Base-by-base conservation (phyloP, 2,888 invertebrate species). In the Nudaria mundana region DNA sequence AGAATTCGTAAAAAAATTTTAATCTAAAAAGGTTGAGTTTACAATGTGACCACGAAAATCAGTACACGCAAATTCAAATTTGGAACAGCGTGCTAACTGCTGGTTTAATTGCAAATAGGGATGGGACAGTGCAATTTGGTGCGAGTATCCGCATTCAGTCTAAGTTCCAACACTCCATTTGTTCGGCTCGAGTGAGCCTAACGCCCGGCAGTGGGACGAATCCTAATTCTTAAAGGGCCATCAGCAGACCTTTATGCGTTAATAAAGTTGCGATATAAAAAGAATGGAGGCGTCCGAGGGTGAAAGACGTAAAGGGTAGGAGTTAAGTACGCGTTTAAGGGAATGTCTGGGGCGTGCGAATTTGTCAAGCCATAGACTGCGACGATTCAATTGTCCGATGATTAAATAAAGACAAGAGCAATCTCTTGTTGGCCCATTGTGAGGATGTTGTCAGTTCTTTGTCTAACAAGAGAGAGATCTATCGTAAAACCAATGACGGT, bases 211-310 rank as follows among this genome's bases (percentile, higher is more conserved):
- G 65, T 76, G 81, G 83, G 84, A 77, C 85, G 84, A 80, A 80
- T 86, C 84, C 85, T 86, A 86, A 87, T 86, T 86, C 87, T 85
- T 86, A 81, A 85, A 81, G 84, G 86, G 80, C 86, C 85, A 88
- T 88, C 87, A 81, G 70, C 68, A 84, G 85, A 84, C 87, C 87
- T 88, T 88, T 88, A 88, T 87, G 77, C 87, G 88, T 87, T 88
- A 88, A 88, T 88, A 88, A 88, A 88, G 86, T 86, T 86, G 85
- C 83, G 81, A 87, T 87, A 87, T 88, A 87, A 88, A 86, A 88
- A 87, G 86, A 85, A 85, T 72, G 71, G 67, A 84, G 77, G 83
- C 86, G 86, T 84, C 86, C 85, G 75, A 87, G 88, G 88, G 86
- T 84, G 82, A 78, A 81, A 81, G 70, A 70, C 74, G 74, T 65